Conservation (phyloP, 2,888 invertebrate genomes). For the Eilema sororculum region DNA sequence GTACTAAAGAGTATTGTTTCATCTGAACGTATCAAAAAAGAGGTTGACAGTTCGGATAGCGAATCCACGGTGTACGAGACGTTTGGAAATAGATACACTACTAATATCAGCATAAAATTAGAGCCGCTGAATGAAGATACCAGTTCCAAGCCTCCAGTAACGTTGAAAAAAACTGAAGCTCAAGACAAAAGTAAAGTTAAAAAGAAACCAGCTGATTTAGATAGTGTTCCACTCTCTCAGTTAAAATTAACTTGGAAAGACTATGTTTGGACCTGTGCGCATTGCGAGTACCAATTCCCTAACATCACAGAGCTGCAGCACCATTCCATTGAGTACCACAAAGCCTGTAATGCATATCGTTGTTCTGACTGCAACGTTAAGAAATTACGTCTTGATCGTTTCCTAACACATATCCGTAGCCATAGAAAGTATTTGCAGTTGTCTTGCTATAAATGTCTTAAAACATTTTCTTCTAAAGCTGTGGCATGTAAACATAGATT, state of each 20-base stretch:
- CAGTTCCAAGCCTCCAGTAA: not conserved
- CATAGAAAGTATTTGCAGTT: slow-evolving; percentile 87
- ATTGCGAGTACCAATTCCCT: slow-evolving; percentile 68
- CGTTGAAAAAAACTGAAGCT: slow-evolving; percentile 6
- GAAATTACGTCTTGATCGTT: slow-evolving; percentile 64
- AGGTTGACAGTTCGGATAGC: slow-evolving; percentile 41
- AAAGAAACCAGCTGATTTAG: slow-evolving; percentile 29
- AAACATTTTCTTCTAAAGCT: slow-evolving; percentile 53
- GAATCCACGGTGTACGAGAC: slow-evolving; percentile 34
- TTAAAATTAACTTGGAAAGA: slow-evolving; percentile 70
- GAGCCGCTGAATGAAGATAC: slow-evolving; percentile 17
- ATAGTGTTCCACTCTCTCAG: slow-evolving; percentile 60
- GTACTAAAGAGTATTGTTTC: slow-evolving; percentile 54
- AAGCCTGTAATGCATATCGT: slow-evolving; percentile 87
- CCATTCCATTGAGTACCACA: slow-evolving; percentile 88
- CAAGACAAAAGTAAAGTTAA: slow-evolving; percentile 17
- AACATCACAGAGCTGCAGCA: slow-evolving; percentile 75
- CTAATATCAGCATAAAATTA: slow-evolving; percentile 43
- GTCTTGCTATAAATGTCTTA: slow-evolving; percentile 70
- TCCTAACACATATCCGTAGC: slow-evolving; percentile 84
- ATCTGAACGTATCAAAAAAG: slow-evolving; percentile 58
- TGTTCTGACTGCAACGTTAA: slow-evolving; percentile 88
- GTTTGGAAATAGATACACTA: slow-evolving; percentile 29
- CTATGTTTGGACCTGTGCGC: slow-evolving; percentile 71
- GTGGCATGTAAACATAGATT: slow-evolving; percentile 55